Evolutionary conservation across 2,113 vertebrate species (phyloP).

Genomic region (Colistium nudipinnis): DNA sequence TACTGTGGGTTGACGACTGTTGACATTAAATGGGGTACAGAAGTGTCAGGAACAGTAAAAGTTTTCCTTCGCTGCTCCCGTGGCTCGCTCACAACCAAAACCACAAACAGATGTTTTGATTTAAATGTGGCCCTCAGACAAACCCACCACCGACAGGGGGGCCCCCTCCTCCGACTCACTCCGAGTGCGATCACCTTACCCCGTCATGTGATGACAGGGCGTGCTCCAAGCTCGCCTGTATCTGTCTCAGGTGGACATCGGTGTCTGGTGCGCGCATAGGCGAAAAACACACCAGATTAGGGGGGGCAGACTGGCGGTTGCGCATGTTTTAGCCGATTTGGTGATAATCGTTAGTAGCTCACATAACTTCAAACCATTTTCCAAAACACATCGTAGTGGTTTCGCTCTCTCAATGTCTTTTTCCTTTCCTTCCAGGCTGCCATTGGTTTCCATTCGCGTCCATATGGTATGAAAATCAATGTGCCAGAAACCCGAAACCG

Average conservation of each 20-base stretch:
- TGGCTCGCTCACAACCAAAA: slow-evolving; percentile 43
- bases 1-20: slow-evolving; percentile 33
- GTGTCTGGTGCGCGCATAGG: slow-evolving; percentile 11
- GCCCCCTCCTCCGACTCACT: slow-evolving; percentile 8
- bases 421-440: slow-evolving; percentile 37
- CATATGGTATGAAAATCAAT: slow-evolving; percentile 57
- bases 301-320: slow-evolving; percentile 25
- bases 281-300: slow-evolving; percentile 32
- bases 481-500: slow-evolving; percentile 5
- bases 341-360: slow-evolving; percentile 22
- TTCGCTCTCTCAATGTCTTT: slow-evolving; percentile 25
- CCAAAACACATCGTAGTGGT: slow-evolving; percentile 44
- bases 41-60: slow-evolving; percentile 43
- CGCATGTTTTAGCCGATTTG: slow-evolving; percentile 24
- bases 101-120: slow-evolving; percentile 74
- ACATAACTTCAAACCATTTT: slow-evolving; percentile 49
- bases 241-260: slow-evolving; percentile 15
- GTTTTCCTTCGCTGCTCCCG: slow-evolving; percentile 31
- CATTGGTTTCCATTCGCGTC: slow-evolving; percentile 44
- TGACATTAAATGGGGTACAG: slow-evolving; percentile 23
- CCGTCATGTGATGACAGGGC: neutral
- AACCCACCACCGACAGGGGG: slow-evolving; percentile 27
- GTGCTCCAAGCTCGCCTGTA: neutral
- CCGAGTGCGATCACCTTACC: slow-evolving; percentile 26
- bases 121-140: slow-evolving; percentile 53